Evolutionary conservation across 2,113 vertebrate species (phyloP).

Genomic region (Plotosus lineatus): DNA sequence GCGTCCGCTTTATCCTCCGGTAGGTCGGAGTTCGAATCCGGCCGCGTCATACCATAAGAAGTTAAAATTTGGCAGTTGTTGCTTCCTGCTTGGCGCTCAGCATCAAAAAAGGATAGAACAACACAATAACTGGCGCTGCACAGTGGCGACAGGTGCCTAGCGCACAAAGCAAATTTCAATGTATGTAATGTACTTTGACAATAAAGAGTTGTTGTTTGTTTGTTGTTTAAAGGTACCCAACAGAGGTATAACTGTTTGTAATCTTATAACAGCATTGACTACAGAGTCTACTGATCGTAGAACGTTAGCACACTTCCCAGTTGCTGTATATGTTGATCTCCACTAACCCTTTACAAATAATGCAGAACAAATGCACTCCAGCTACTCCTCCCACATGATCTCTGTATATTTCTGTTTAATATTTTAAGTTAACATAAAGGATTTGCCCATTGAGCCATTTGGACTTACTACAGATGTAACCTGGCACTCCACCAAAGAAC

Average conservation of each 20-base stretch:
- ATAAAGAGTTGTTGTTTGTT: too few relatives aligned
- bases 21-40: too few relatives aligned
- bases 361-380: not conserved
- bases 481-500: constrained; percentile 4
- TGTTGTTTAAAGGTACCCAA: too few relatives aligned
- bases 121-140: too few relatives aligned
- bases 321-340: not conserved
- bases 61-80: too few relatives aligned
- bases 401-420: not conserved
- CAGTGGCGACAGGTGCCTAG: too few relatives aligned
- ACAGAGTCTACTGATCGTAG: not conserved
- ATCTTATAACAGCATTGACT: not conserved
- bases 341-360: not conserved
- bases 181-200: too few relatives aligned
- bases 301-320: not conserved
- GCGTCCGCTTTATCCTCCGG: too few relatives aligned
- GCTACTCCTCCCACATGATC: not conserved
- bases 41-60: too few relatives aligned
- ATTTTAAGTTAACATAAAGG: constrained; percentile 1
- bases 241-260: not conserved
- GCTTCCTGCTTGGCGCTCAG: too few relatives aligned
- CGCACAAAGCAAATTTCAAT: too few relatives aligned
- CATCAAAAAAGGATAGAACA: too few relatives aligned
- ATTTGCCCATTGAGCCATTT: constrained; percentile 10
- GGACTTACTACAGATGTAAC: constrained; percentile 1